A percentile compares a stretch with the other conserved stretches of the same genome.
These are phyloP conservation scores for Acanthiza pusilla DNA, from an alignment of 2,797 vertebrate genomes.

Conservation along the genomic window DNA sequence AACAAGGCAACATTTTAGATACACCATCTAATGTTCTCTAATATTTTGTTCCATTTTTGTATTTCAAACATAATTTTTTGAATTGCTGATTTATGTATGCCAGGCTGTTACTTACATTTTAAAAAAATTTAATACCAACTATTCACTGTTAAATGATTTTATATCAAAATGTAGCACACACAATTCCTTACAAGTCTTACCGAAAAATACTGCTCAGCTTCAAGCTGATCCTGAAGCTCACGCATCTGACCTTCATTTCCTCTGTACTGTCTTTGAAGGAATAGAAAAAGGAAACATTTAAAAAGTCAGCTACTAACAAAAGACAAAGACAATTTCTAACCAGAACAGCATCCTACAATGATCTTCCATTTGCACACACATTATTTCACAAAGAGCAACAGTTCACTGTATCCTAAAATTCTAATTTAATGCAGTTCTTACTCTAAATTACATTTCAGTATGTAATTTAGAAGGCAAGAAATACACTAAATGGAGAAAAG, in stretches of 20 bases:
- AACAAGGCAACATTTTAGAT: neutral
- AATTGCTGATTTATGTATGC: neutral
- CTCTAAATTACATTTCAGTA: neutral
- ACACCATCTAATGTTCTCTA: neutral
- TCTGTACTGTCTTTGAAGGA: slow-evolving; percentile 86
- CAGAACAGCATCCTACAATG: neutral
- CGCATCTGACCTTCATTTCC: slow-evolving; percentile 99
- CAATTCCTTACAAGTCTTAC: slow-evolving; percentile 75
- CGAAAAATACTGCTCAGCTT: slow-evolving; percentile 99
- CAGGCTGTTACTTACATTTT: neutral
- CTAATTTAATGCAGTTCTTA: neutral
- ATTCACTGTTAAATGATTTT: neutral
- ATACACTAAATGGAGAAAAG: neutral
- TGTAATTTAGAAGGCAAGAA: neutral
- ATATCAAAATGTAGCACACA: neutral
- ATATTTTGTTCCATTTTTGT: neutral
- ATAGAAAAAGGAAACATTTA: neutral
- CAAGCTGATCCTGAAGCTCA: slow-evolving; percentile 98
- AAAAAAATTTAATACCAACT: neutral
- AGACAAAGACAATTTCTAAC: neutral
- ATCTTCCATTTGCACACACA: neutral
- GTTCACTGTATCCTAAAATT: neutral
- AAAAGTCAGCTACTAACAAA: neutral
- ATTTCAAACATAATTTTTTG: neutral
- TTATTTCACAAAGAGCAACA: neutral